Evolutionary conservation across 92 coral and sea anemone species (phyloP).

Genomic region (Phenganax marumi): DNA sequence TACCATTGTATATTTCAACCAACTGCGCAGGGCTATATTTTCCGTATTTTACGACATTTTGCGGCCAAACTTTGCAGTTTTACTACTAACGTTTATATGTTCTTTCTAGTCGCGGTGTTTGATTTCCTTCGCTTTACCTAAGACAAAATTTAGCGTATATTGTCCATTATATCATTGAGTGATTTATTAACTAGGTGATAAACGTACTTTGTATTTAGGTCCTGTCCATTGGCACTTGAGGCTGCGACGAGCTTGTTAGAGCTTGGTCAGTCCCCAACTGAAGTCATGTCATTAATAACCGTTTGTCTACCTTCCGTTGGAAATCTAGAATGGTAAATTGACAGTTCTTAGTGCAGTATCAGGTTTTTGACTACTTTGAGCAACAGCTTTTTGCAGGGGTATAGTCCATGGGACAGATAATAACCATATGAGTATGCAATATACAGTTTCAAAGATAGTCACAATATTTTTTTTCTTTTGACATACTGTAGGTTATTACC

Average conservation of each 20-base stretch:
- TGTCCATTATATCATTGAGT: too few species aligned
- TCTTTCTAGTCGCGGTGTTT: too few species aligned
- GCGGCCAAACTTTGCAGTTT: too few species aligned
- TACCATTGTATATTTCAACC: background rate
- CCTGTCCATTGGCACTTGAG: constrained; percentile 86
- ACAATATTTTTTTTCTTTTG: background rate
- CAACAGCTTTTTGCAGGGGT: too few species aligned
- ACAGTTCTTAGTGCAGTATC: background rate
- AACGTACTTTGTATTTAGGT: constrained; percentile 44
- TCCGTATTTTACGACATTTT: too few species aligned
- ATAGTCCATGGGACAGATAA: too few species aligned
- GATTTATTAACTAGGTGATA: too few species aligned
- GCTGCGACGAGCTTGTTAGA: constrained; percentile 83
- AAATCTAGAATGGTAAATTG: constrained; percentile 74
- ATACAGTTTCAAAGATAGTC: background rate
- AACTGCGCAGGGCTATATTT: too few species aligned
- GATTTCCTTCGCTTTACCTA: too few species aligned
- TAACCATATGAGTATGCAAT: too few species aligned
- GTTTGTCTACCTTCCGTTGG: constrained; percentile 63
- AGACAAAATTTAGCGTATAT: too few species aligned
- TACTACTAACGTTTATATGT: too few species aligned
- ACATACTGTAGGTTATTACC: constrained; percentile 63
- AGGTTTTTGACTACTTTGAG: background rate
- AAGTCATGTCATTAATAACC: constrained; percentile 74
- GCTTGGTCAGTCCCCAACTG: constrained; percentile 78